These are phyloP conservation scores for Dipus sagitta DNA, from an alignment of 2,797 vertebrate species.

Conservation along the genomic window DNA sequence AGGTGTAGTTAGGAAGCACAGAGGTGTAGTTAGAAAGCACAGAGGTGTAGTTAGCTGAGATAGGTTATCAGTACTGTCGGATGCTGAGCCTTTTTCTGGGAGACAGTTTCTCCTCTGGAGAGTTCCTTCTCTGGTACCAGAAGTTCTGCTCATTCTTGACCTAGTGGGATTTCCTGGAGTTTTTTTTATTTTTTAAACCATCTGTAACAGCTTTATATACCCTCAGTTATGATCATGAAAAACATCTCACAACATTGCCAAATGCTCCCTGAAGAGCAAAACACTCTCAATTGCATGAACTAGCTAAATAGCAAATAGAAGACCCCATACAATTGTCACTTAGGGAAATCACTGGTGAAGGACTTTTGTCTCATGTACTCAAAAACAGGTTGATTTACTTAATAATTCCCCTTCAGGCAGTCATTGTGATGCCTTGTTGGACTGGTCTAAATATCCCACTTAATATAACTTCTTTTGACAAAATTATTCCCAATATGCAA, in stretches of 20 bases:
- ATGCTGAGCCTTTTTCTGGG: too few relatives aligned
- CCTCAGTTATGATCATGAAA: not conserved
- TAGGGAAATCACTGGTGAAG: not conserved
- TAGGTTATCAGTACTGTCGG: too few relatives aligned
- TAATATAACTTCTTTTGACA: constrained; percentile 21
- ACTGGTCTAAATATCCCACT: not conserved
- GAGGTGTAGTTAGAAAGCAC: too few relatives aligned
- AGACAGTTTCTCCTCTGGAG: too few relatives aligned
- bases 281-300: too few relatives aligned
- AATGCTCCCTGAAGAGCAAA: not conserved
- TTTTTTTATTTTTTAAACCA: too few relatives aligned
- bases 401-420: not conserved
- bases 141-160: too few relatives aligned
- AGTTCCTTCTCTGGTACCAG: too few relatives aligned
- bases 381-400: not conserved
- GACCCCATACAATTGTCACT: not conserved
- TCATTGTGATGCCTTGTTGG: too few relatives aligned
- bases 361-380: not conserved
- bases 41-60: too few relatives aligned
- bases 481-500: not conserved
- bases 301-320: not conserved
- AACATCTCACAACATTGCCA: not conserved
- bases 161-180: too few relatives aligned
- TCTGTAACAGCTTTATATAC: not conserved
- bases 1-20: too few relatives aligned